These are phyloP conservation scores for Xerus rutilus DNA, from an alignment of 2,797 vertebrate genomes.

Conservation along the genomic window DNA sequence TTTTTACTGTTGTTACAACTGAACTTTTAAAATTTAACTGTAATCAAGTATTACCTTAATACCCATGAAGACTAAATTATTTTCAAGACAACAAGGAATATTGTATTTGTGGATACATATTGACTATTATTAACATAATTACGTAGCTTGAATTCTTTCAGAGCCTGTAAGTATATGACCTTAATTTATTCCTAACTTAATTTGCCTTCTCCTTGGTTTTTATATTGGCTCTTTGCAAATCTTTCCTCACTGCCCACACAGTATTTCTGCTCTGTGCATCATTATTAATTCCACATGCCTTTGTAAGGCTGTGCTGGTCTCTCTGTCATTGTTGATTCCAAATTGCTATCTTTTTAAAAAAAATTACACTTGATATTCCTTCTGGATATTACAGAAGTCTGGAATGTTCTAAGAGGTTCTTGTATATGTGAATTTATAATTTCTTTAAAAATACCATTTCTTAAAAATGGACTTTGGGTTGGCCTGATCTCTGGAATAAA, in stretches of 20 bases:
- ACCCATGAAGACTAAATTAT: neutral
- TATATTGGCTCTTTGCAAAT: neutral
- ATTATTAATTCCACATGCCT: neutral
- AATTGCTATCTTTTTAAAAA: neutral
- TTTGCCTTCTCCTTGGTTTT: conserved; percentile 16
- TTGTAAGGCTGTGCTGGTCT: neutral
- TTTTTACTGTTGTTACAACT: neutral
- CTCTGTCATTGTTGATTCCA: neutral
- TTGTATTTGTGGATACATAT: neutral
- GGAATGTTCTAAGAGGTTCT: neutral
- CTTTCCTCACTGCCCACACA: neutral
- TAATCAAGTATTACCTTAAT: neutral
- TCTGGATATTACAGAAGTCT: neutral
- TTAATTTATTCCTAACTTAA: conserved; percentile 33
- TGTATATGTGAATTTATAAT: neutral
- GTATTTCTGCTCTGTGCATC: neutral
- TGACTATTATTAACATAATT: conserved; percentile 1
- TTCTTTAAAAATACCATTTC: neutral
- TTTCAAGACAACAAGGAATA: conserved; percentile 27
- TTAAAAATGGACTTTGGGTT: neutral
- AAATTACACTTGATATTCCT: neutral
- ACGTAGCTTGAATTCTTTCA: neutral
- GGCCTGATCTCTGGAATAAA: neutral
- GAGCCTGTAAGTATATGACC: neutral
- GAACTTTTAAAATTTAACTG: conserved; percentile 5